Conservation (phyloP, 2,797 vertebrate genomes). For the Enteromius argenteus region DNA sequence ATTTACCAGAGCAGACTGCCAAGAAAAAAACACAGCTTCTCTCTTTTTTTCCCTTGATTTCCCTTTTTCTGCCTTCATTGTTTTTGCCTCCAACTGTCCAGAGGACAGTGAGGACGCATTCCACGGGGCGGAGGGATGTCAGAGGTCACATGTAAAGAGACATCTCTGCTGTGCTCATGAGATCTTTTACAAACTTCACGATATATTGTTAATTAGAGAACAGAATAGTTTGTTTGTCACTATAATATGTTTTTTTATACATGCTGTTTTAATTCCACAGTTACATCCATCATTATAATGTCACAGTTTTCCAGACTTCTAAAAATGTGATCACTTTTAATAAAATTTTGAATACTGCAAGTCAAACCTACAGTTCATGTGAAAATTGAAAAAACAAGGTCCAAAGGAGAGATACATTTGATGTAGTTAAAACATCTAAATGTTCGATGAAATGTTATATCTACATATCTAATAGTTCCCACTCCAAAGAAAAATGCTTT, state of each 20-base stretch:
- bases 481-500: background rate
- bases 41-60: background rate
- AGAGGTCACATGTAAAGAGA: background rate
- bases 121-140: background rate
- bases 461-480: background rate
- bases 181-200: background rate
- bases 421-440: too few relatives aligned
- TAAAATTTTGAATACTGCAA: background rate
- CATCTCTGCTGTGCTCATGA: background rate
- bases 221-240: background rate
- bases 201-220: background rate
- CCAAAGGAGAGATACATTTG: background rate
- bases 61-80: background rate
- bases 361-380: background rate
- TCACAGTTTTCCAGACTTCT: background rate
- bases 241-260: background rate
- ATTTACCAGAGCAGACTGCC: conserved; percentile 30
- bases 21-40: background rate
- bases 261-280: background rate
- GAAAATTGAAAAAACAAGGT: background rate
- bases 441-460: background rate
- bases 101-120: background rate
- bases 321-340: too few relatives aligned
- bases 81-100: background rate
- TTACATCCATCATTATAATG: background rate